Percentiles rank a stretch among this genome's conserved stretches.
phyloP scores from a whole-genome alignment of 1,140 invertebrate species.

The Drosophila takahashii region DNA sequence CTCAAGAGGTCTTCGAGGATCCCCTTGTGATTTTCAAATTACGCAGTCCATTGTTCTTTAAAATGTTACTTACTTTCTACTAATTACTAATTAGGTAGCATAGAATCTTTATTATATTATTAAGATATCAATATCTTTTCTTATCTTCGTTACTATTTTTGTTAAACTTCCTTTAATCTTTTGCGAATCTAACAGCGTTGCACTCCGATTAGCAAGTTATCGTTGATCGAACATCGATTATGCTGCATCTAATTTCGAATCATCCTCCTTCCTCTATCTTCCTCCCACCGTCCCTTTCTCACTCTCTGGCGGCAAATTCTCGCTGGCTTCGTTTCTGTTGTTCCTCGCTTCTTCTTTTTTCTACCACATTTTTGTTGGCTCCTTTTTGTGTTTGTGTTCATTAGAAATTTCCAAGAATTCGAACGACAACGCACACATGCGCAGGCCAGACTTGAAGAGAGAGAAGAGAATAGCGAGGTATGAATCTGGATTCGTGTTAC shows the following conservation, averaged over 20 bases:
- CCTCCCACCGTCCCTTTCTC: slow-evolving; percentile 25
- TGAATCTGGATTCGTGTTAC: slow-evolving; percentile 67
- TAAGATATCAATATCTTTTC: too few relatives aligned
- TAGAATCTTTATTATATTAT: too few relatives aligned
- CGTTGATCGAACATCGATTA: slow-evolving; percentile 19
- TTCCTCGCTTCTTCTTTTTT: slow-evolving; percentile 39
- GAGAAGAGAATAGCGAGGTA: slow-evolving; percentile 6
- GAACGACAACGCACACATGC: slow-evolving; percentile 63
- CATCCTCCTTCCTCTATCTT: neutral
- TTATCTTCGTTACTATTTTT: too few relatives aligned
- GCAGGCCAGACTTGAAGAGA: slow-evolving; percentile 11
- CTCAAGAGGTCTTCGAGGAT: neutral
- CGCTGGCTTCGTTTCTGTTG: slow-evolving; percentile 49
- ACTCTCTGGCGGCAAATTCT: slow-evolving; percentile 67
- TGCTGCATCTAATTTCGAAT: slow-evolving; percentile 21
- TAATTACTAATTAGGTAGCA: too few relatives aligned
- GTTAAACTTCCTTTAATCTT: neutral
- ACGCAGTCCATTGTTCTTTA: too few relatives aligned
- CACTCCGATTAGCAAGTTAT: slow-evolving; percentile 1
- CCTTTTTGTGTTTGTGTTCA: slow-evolving; percentile 80
- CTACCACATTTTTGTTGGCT: slow-evolving; percentile 73
- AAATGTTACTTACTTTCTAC: too few relatives aligned
- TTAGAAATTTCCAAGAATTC: slow-evolving; percentile 79
- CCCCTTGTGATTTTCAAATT: neutral
- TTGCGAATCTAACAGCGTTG: neutral